A percentile compares a stretch with the other conserved stretches of the same genome.
phyloP scores from a whole-genome alignment of 2,797 vertebrate species.

The Bovichtus variegatus region DNA sequence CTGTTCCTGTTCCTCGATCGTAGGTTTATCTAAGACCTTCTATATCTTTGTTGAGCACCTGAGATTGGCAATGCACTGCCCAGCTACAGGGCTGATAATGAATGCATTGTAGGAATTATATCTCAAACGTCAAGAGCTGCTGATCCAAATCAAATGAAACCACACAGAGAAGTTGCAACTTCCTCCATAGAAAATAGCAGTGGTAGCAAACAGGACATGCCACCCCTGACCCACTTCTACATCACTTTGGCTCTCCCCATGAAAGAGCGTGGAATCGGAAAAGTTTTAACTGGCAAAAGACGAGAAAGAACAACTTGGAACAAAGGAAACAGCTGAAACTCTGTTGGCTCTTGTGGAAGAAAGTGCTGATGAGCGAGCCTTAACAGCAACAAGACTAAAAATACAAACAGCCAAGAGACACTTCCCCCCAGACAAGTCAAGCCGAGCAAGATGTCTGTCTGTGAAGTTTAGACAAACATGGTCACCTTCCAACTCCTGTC shows the following conservation, averaged over 20 bases:
- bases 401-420: constrained; percentile 74
- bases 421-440: constrained; percentile 46
- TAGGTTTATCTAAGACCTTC: background rate
- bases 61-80: constrained; percentile 17
- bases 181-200: constrained; percentile 74
- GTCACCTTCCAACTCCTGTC: constrained; percentile 16
- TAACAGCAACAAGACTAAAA: constrained; percentile 71
- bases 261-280: constrained; percentile 57
- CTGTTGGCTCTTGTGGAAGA: constrained; percentile 62
- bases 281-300: constrained; percentile 62
- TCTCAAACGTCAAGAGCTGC: constrained; percentile 46
- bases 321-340: constrained; percentile 72
- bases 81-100: constrained; percentile 14
- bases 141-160: constrained; percentile 69
- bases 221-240: constrained; percentile 77
- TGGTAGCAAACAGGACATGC: constrained; percentile 81
- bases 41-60: constrained; percentile 49
- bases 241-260: constrained; percentile 55
- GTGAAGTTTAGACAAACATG: constrained; percentile 44
- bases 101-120: constrained; percentile 19
- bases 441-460: constrained; percentile 41
- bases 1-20: background rate
- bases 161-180: constrained; percentile 68
- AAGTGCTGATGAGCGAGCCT: constrained; percentile 72
- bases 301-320: constrained; percentile 54